Conservation (phyloP, 2,888 invertebrate genomes). For the Troilus luridus region DNA sequence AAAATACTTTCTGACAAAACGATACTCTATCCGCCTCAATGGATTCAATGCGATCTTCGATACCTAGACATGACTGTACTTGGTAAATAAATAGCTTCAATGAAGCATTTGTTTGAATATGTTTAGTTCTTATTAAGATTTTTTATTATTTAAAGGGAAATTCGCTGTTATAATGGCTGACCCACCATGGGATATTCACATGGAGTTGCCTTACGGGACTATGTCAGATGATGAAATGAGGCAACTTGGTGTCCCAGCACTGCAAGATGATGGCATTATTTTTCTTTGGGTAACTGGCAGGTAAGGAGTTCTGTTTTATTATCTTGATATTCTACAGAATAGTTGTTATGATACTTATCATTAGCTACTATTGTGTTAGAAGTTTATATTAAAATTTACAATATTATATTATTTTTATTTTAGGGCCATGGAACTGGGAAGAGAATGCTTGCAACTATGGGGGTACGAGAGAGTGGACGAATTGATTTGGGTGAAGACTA, state of each 20-base stretch:
- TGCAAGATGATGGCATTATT: conserved; percentile 96
- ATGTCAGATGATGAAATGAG: conserved; percentile 99
- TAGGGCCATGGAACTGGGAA: conserved; percentile 94
- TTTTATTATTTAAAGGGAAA: conserved; percentile 76
- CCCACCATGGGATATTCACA: conserved; percentile 99
- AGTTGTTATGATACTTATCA: neutral
- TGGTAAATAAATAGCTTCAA: conserved; percentile 70
- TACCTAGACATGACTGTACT: conserved; percentile 91
- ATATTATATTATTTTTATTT: conserved; percentile 54
- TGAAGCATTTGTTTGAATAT: neutral
- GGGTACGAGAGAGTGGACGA: conserved; percentile 97
- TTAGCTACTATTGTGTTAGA: neutral
- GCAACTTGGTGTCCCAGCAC: conserved; percentile 90
- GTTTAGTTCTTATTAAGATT: neutral
- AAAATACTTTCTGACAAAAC: conserved; percentile 67
- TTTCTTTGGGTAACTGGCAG: conserved; percentile 98
- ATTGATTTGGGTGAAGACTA: conserved; percentile 99
- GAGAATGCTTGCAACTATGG: conserved; percentile 96
- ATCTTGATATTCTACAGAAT: neutral
- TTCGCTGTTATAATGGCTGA: conserved; percentile 99
- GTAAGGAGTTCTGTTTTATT: conserved; percentile 67
- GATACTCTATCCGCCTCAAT: conserved; percentile 90
- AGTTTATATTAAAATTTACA: neutral
- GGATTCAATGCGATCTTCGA: conserved; percentile 97
- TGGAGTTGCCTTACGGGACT: conserved; percentile 98